Evolutionary conservation across 2,797 vertebrate species (phyloP).

Genomic region (Melanogrammus aeglefinus): DNA sequence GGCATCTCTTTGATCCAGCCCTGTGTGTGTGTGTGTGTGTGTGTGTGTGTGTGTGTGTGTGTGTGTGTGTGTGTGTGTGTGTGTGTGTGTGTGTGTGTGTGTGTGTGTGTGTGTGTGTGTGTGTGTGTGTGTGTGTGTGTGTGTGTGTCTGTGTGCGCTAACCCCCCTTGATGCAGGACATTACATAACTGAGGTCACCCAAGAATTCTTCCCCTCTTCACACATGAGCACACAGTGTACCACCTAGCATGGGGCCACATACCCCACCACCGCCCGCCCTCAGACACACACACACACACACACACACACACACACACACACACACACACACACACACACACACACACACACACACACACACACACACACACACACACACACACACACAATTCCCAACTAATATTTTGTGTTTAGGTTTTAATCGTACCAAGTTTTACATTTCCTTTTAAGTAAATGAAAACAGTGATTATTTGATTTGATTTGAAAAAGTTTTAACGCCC

Average conservation of each 20-base stretch:
- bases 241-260: background rate
- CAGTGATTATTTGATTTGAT: background rate
- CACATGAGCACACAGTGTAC: background rate
- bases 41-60: conserved; percentile 28
- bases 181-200: conserved; percentile 54
- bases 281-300: too few relatives aligned
- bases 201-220: background rate
- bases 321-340: too few relatives aligned
- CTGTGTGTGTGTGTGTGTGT: background rate
- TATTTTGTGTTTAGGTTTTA: too few relatives aligned
- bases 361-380: too few relatives aligned
- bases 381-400: too few relatives aligned
- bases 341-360: too few relatives aligned
- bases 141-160: conserved; percentile 33
- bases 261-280: too few relatives aligned
- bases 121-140: conserved; percentile 28
- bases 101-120: conserved; percentile 15
- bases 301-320: too few relatives aligned
- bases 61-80: too few relatives aligned
- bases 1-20: background rate
- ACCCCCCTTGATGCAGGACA: conserved; percentile 53
- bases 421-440: too few relatives aligned
- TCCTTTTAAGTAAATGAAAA: background rate
- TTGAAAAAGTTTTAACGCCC: too few relatives aligned
- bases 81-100: conserved; percentile 39